Percentiles rank a stretch among this genome's conserved stretches.
Evolutionary conservation across 2,113 vertebrate genomes (phyloP).

Genomic region (Mesocricetus auratus): DNA sequence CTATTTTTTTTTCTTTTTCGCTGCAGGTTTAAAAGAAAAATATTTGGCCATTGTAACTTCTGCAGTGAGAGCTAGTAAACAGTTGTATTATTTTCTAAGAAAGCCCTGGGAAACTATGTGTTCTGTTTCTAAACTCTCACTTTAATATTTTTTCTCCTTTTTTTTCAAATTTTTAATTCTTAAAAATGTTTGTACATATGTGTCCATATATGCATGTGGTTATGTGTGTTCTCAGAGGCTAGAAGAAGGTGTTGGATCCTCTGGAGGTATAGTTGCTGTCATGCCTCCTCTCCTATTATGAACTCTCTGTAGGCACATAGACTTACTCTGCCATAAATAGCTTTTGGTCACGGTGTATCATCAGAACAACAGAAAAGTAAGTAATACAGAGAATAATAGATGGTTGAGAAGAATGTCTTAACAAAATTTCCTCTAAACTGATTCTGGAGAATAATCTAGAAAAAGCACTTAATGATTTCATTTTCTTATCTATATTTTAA

Average conservation of each 20-base stretch:
- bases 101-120: not conserved
- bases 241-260: not conserved
- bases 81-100: not conserved
- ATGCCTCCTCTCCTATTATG: not conserved
- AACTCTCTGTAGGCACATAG: not conserved
- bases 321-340: not conserved
- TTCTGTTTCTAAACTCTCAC: not conserved
- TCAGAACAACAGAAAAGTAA: not conserved
- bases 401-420: not conserved
- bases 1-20: slow-evolving; percentile 82
- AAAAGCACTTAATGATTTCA: not conserved
- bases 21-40: not conserved
- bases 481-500: not conserved
- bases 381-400: not conserved
- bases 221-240: not conserved
- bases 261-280: not conserved
- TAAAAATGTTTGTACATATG: not conserved
- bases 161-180: not conserved
- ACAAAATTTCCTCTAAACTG: not conserved
- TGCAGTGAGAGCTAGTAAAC: not conserved
- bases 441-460: not conserved
- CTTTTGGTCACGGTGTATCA: not conserved
- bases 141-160: not conserved
- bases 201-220: not conserved
- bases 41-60: not conserved